Percentiles rank a stretch among this genome's conserved stretches.
These are phyloP conservation scores for Corythornis leucogaster DNA, from an alignment of 2,797 vertebrate genomes.

Conservation along the genomic window DNA sequence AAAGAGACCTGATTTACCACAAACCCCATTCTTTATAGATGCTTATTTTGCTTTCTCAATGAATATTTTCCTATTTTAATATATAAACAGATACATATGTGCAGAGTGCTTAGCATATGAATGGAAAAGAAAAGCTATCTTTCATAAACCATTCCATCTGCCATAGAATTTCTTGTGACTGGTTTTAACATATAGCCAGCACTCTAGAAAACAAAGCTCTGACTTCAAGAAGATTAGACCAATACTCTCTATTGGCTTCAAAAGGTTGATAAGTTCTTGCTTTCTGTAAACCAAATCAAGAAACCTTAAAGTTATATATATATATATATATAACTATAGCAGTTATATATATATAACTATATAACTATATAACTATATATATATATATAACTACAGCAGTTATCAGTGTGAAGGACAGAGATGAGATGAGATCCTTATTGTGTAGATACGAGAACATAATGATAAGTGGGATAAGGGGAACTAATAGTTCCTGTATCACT, in stretches of 20 bases:
- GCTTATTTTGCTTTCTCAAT: not conserved
- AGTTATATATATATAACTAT: too few relatives aligned
- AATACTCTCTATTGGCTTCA: not conserved
- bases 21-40: not conserved
- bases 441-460: not conserved
- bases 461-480: not conserved
- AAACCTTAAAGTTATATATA: not conserved
- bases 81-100: not conserved
- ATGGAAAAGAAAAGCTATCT: not conserved
- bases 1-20: not conserved
- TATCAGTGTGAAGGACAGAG: not conserved
- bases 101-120: not conserved
- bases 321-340: too few relatives aligned
- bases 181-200: not conserved
- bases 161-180: not conserved
- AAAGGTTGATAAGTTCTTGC: not conserved
- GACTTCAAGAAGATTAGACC: not conserved
- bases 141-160: not conserved
- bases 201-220: not conserved
- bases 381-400: not conserved
- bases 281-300: not conserved
- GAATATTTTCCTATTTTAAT: not conserved
- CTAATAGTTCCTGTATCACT: not conserved
- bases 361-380: too few relatives aligned
- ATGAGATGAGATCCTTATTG: not conserved